Evolutionary conservation across 1,140 invertebrate genomes (phyloP).

Genomic region (Pseudomyrmex concolor): DNA sequence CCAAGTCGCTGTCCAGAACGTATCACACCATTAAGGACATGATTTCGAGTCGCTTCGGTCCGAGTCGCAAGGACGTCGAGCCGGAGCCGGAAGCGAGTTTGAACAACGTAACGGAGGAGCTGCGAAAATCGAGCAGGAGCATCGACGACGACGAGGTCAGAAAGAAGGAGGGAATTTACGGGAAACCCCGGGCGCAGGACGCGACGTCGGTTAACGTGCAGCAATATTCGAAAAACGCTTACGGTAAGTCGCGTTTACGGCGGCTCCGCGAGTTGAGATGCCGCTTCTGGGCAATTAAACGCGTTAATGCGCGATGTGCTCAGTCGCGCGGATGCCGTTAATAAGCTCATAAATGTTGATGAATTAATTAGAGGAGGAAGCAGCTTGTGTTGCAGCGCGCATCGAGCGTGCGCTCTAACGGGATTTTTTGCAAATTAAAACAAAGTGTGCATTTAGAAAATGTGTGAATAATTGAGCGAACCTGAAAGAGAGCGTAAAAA

Average conservation of each 20-base stretch:
- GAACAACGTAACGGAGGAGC: constrained; percentile 88
- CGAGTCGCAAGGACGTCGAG: constrained; percentile 86
- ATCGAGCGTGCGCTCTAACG: neutral
- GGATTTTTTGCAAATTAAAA: neutral
- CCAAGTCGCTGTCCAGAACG: constrained; percentile 89
- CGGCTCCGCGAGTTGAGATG: neutral
- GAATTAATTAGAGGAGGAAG: constrained; percentile 29
- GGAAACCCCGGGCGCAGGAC: constrained; percentile 85
- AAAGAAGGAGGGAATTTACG: constrained; percentile 85
- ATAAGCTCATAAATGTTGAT: constrained; percentile 47
- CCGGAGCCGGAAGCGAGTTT: constrained; percentile 86
- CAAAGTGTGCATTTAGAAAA: no score
- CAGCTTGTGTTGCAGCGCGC: neutral
- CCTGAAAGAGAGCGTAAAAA: no score
- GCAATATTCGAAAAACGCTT: constrained; percentile 81
- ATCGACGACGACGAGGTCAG: constrained; percentile 82
- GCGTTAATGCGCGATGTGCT: constrained; percentile 5
- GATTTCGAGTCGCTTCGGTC: constrained; percentile 92
- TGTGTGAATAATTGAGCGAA: no score
- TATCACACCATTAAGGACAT: constrained; percentile 94
- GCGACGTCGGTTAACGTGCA: constrained; percentile 79
- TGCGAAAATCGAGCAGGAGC: constrained; percentile 85
- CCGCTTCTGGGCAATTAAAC: neutral
- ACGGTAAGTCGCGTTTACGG: constrained; percentile 70
- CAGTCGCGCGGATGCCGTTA: constrained; percentile 26